Evolutionary conservation across 2,888 invertebrate genomes (phyloP).

Genomic region (Agriotes lineatus): DNA sequence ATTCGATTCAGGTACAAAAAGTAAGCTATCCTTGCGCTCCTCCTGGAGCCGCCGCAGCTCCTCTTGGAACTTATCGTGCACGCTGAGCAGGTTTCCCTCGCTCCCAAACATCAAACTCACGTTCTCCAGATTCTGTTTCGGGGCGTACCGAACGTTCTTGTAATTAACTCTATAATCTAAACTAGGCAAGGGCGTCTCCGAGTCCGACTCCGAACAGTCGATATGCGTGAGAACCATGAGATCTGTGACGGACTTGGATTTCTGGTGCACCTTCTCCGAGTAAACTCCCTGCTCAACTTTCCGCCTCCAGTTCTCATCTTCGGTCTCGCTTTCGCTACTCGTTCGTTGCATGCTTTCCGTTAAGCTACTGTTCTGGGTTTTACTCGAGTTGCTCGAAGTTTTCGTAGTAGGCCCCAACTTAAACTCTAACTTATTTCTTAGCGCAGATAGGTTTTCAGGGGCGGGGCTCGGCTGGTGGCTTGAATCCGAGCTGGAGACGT

Average conservation of each 20-base stretch:
- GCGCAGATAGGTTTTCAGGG: constrained; percentile 62
- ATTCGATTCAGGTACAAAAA: constrained; percentile 65
- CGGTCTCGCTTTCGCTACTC: constrained; percentile 72
- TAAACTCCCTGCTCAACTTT: constrained; percentile 72
- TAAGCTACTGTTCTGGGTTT: constrained; percentile 54
- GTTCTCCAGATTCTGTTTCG: constrained; percentile 60
- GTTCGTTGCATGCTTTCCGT: constrained; percentile 57
- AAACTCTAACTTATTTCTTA: constrained; percentile 58
- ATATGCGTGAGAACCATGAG: constrained; percentile 77
- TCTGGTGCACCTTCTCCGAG: constrained; percentile 74
- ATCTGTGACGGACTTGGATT: constrained; percentile 77
- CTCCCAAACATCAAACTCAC: constrained; percentile 67
- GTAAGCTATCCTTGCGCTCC: constrained; percentile 64
- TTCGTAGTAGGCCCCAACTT: constrained; percentile 59
- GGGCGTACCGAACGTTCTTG: constrained; percentile 63
- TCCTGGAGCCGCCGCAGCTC: constrained; percentile 68
- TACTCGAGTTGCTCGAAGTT: constrained; percentile 21
- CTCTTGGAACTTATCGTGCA: constrained; percentile 70
- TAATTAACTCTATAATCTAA: constrained; percentile 61
- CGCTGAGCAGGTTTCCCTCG: constrained; percentile 70
- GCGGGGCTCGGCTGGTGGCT: constrained; percentile 69
- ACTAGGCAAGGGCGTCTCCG: constrained; percentile 66
- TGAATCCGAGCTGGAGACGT: constrained; percentile 72
- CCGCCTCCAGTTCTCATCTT: constrained; percentile 74
- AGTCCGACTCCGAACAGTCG: constrained; percentile 73